Base-by-base conservation (phyloP, 2,888 invertebrate genomes). In the Agonopterix heracliana region DNA sequence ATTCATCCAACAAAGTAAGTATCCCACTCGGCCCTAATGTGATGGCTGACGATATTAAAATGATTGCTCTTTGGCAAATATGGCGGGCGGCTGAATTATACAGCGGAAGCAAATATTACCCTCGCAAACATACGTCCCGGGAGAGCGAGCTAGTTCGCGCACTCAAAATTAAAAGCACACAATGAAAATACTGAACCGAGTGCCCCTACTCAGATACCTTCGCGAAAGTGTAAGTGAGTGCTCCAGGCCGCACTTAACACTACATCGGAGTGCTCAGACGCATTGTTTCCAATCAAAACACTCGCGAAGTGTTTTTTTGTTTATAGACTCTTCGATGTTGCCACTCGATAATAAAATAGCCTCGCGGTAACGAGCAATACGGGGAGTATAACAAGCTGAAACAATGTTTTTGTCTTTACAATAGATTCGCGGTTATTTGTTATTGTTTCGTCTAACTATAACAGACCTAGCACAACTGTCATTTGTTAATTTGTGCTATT, bases 141-240 rank as follows among this genome's bases (percentile, higher is more conserved):
- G 89, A 87, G 87, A 87, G 83, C 81, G 80, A 87, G 89, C 89
- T 90, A 89, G 90, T 90, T 90, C 90, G 90, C 90, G 88, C 90
- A 90, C 89, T 90, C 90, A 90, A 90, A 90, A 90, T 90, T 90
- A 90, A 90, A 90, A 90, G 90, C 89, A 90, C 80, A 90, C 90
- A 90, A 89, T 89, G 90, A 90, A 90, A 90, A 90, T 89, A 90
- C 87, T 83, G 86, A 70, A 75, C 78, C 57, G 71, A 78, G 77
- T 64, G 67, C 76, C 82, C 81, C 80, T 79, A 78, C 77, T 81
- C 71, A 63, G 81, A 81, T 81, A 80, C 82, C 82, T 81, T 87
- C 86, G 85, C 87, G 83, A 84, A 41, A 87, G 81, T 26, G 26
- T 86, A 76, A 85, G 86, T 78, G 80, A 78, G 64, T 76, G 73